Evolutionary conservation across 2,113 vertebrate genomes (phyloP).

Genomic region (Corythoichthys haematopterus): DNA sequence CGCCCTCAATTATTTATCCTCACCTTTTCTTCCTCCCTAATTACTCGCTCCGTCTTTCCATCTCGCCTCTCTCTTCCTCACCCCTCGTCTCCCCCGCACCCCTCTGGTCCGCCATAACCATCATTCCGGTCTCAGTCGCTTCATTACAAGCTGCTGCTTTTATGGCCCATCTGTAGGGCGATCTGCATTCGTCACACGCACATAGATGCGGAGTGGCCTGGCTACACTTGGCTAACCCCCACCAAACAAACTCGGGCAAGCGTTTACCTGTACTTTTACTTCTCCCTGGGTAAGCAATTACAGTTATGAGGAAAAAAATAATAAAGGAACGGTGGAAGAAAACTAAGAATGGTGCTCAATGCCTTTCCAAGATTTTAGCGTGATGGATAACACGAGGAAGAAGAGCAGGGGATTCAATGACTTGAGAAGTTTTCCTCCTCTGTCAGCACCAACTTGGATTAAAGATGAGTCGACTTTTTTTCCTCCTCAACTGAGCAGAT

Average conservation of each 20-base stretch:
- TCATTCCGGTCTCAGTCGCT: conserved; percentile 68
- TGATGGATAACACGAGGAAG: conserved; percentile 45
- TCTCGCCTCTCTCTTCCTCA: conserved; percentile 20
- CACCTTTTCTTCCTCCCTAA: conserved; percentile 29
- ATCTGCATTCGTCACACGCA: conserved; percentile 53
- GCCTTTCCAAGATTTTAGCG: conserved; percentile 48
- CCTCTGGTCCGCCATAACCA: conserved; percentile 57
- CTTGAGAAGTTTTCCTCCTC: conserved; percentile 38
- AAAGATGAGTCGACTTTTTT: conserved; percentile 40
- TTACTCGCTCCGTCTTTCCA: conserved; percentile 32
- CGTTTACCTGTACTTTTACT: conserved; percentile 53
- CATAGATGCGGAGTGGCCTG: conserved; percentile 3
- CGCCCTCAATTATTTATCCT: conserved; percentile 49
- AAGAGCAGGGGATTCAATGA: conserved; percentile 25
- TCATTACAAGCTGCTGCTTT: conserved; percentile 70
- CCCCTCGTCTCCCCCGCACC: neutral
- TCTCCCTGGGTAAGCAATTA: conserved; percentile 64
- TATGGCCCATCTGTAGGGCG: conserved; percentile 69
- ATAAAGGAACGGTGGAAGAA: conserved; percentile 18
- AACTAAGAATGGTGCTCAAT: conserved; percentile 17
- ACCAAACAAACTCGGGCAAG: conserved; percentile 18
- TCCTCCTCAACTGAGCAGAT: conserved; percentile 20
- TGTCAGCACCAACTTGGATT: conserved; percentile 52
- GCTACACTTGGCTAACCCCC: conserved; percentile 5
- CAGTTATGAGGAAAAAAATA: conserved; percentile 14